phyloP scores from a whole-genome alignment of 2,797 vertebrate species.

The Cuculus canorus region DNA sequence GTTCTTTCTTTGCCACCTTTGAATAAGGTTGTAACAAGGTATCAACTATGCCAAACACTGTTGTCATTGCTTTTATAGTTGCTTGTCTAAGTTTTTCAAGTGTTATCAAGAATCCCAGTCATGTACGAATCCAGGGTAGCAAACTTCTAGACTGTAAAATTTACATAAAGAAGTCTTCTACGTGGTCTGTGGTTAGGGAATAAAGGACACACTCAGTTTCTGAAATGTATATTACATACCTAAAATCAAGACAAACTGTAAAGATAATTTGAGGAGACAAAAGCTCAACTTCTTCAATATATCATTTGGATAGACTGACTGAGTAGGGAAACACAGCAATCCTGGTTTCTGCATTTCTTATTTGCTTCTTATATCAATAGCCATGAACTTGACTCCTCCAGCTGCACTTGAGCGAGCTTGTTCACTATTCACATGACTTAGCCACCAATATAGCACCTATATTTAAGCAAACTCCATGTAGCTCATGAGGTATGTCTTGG shows the following conservation, averaged over 20 bases:
- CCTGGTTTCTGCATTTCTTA: not conserved
- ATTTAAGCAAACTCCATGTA: not conserved
- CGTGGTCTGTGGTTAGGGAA: not conserved
- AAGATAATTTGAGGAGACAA: not conserved
- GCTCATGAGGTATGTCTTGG: not conserved
- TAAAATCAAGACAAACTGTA: not conserved
- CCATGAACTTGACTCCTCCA: not conserved
- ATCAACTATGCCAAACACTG: not conserved
- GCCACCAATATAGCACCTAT: rapidly evolving
- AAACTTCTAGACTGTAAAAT: not conserved
- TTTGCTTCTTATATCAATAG: not conserved
- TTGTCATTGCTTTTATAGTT: not conserved
- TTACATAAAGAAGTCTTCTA: not conserved
- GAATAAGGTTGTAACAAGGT: not conserved
- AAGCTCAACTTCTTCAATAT: not conserved
- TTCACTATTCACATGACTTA: not conserved
- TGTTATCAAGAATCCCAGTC: not conserved
- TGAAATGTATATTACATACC: not conserved
- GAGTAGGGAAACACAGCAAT: not conserved
- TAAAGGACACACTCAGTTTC: not conserved
- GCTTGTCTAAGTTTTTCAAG: not conserved
- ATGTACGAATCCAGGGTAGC: not conserved
- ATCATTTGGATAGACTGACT: not conserved
- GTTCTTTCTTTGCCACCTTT: not conserved
- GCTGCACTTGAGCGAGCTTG: not conserved